Conservation (phyloP, 2,113 vertebrate species). For the Crotalus horridus region DNA sequence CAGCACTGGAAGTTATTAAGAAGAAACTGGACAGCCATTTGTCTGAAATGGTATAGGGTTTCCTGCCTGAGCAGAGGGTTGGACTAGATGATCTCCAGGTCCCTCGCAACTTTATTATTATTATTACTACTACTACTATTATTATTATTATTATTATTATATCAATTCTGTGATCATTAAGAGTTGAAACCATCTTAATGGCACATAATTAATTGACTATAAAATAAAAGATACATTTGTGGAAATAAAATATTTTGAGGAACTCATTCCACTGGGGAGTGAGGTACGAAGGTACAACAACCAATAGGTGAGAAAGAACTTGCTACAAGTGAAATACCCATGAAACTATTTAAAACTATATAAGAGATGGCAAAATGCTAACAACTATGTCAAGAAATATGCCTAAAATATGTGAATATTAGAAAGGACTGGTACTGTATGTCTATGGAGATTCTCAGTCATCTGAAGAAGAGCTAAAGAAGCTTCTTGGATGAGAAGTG, state of each 20-base stretch:
- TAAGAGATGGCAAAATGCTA: neutral
- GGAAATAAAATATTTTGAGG: neutral
- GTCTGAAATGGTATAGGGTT: no score
- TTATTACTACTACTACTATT: no score
- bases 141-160: no score
- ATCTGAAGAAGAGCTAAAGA: no score
- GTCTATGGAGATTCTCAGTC: no score
- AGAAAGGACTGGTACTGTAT: neutral
- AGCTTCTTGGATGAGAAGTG: no score
- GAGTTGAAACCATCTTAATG: neutral
- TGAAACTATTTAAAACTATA: neutral
- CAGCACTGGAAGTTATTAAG: no score
- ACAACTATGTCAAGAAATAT: neutral
- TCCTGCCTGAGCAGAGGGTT: no score
- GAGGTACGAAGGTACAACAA: neutral
- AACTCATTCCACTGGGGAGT: neutral
- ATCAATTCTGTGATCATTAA: neutral
- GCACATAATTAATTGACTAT: neutral
- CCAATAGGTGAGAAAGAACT: neutral
- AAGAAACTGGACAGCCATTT: no score
- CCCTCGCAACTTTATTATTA: no score
- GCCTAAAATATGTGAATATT: neutral
- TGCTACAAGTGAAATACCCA: neutral
- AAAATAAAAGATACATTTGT: neutral
- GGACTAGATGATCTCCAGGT: no score